Evolutionary conservation across 2,113 vertebrate species (phyloP).

Genomic region (Scolopax mira): DNA sequence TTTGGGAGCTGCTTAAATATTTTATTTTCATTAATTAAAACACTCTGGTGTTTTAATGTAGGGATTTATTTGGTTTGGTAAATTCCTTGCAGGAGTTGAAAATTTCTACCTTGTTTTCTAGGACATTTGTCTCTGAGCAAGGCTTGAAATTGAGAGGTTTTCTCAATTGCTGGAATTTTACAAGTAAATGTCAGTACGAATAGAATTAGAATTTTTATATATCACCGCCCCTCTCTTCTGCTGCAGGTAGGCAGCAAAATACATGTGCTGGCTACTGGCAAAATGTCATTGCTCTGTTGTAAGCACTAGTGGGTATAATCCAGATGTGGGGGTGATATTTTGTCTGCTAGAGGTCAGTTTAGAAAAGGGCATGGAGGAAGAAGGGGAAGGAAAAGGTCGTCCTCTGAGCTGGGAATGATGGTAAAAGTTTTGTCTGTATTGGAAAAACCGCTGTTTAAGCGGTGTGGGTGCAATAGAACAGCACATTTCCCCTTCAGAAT

Average conservation of each 20-base stretch:
- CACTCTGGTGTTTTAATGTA: rapidly evolving
- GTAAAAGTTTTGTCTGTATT: background rate
- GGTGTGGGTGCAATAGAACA: background rate
- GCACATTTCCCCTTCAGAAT: background rate
- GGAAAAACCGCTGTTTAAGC: background rate
- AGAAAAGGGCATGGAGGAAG: background rate
- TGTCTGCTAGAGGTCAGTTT: background rate
- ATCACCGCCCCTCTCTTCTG: background rate
- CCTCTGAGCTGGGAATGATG: background rate
- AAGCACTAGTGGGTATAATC: background rate
- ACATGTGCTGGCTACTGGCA: background rate
- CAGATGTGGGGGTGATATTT: constrained; percentile 1
- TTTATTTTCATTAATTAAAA: background rate
- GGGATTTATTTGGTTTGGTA: background rate
- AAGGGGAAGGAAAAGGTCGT: background rate
- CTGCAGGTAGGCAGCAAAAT: background rate
- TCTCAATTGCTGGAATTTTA: background rate
- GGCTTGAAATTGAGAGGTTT: background rate
- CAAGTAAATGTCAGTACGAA: constrained; percentile 28
- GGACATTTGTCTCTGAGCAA: background rate
- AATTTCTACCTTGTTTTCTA: background rate
- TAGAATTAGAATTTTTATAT: constrained; percentile 1
- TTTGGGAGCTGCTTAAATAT: background rate
- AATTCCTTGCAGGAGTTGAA: background rate
- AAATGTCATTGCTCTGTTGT: constrained; percentile 22